Conservation (phyloP, 1,140 invertebrate genomes). For the Antheraea mylitta region DNA sequence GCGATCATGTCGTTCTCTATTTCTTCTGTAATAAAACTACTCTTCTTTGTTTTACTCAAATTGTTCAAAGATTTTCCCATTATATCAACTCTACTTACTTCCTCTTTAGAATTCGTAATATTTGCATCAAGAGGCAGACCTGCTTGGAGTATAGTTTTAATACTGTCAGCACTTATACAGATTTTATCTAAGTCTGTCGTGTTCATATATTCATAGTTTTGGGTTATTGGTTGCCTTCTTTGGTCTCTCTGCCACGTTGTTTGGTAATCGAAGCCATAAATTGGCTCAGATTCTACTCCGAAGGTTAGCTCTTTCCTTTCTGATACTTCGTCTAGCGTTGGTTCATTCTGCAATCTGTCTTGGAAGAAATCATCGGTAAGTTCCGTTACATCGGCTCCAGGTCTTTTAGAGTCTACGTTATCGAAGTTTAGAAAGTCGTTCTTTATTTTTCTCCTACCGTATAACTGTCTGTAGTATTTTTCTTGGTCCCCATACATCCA, state of each 20-base stretch:
- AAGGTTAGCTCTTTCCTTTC: conserved; percentile 43
- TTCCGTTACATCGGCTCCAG: conserved; percentile 73
- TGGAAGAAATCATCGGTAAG: conserved; percentile 75
- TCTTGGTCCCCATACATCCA: conserved; percentile 92
- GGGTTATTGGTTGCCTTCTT: conserved; percentile 69
- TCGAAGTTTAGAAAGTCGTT: conserved; percentile 61
- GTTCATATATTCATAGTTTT: conserved; percentile 52
- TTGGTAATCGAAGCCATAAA: conserved; percentile 56
- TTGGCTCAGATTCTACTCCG: conserved; percentile 61
- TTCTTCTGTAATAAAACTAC: conserved; percentile 66
- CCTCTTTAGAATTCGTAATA: conserved; percentile 59
- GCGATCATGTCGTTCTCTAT: conserved; percentile 63
- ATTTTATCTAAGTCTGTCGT: conserved; percentile 54
- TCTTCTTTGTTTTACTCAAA: conserved; percentile 62
- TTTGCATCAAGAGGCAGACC: conserved; percentile 54
- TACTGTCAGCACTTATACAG: conserved; percentile 54
- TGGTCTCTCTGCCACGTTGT: conserved; percentile 68
- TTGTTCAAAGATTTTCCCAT: conserved; percentile 59
- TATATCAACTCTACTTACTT: conserved; percentile 52
- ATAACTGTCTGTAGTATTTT: conserved; percentile 89
- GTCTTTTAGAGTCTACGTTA: conserved; percentile 49
- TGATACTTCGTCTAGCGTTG: conserved; percentile 54
- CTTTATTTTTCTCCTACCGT: conserved; percentile 81
- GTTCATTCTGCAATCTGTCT: conserved; percentile 49
- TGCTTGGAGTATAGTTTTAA: conserved; percentile 60